These are phyloP conservation scores for Psylliodes chrysocephalus DNA, from an alignment of 2,888 invertebrate genomes.

Conservation along the genomic window DNA sequence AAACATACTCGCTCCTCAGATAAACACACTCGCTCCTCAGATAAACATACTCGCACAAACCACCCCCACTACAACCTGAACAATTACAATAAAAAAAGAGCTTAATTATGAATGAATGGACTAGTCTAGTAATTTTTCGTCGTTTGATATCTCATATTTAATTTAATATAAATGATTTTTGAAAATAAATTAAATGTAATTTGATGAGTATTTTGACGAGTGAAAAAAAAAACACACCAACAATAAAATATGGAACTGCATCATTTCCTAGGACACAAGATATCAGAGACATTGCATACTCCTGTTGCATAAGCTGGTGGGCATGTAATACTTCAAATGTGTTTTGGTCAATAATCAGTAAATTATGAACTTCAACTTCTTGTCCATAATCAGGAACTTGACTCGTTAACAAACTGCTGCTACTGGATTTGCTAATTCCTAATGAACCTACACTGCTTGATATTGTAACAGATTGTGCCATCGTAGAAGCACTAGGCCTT, in stretches of 20 bases:
- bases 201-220: too few species aligned
- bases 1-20: too few species aligned
- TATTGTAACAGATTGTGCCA: slow-evolving; percentile 71
- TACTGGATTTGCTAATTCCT: slow-evolving; percentile 64
- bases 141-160: too few species aligned
- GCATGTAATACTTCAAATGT: slow-evolving; percentile 97
- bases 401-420: slow-evolving; percentile 59
- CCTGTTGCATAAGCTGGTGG: slow-evolving; percentile 90
- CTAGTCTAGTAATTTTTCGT: too few species aligned
- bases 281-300: slow-evolving; percentile 90
- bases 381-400: slow-evolving; percentile 73
- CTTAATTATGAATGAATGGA: too few species aligned
- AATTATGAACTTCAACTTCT: slow-evolving; percentile 90
- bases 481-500: slow-evolving; percentile 81
- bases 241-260: slow-evolving; percentile 89
- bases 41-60: too few species aligned
- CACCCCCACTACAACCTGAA: too few species aligned
- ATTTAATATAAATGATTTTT: neutral
- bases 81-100: too few species aligned
- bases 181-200: neutral
- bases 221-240: slow-evolving; percentile 75
- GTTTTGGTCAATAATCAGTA: slow-evolving; percentile 94
- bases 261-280: slow-evolving; percentile 93
- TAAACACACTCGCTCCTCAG: too few species aligned
- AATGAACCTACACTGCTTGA: slow-evolving; percentile 68